Base-by-base conservation (phyloP, 2,888 invertebrate species). In the Didymodactylos carnosus region DNA sequence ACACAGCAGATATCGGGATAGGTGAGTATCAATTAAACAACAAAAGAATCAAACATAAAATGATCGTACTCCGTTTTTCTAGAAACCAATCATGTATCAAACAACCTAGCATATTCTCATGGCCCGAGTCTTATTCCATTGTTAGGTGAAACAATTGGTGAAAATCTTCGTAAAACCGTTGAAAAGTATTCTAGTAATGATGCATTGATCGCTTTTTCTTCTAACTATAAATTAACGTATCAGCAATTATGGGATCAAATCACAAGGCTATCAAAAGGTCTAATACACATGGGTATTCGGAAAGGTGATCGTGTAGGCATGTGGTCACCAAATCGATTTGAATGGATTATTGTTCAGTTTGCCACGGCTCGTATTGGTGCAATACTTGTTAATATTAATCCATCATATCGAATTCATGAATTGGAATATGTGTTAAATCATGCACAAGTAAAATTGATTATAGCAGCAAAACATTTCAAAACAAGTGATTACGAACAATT, bases 231-330 rank as follows among this genome's bases (percentile, higher is more conserved):
- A 25, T 51, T 35, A 39, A 73, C 43, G 27, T 73, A 39, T 29
- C 25, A 19, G 41, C 27, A 27, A 49, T 39, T 73, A 35, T 70
- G 23, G 25, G 13, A 70, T 53, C 39, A 69, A 39, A 70, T 14
- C 39, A 53, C 69, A 35, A 46, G 62, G 25, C 79, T 91, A 6
- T 91, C 90, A 0, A 88, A 88, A 1, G 89, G 90, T 1, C 84
- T 92, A 0, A 78, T 86, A n/a, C 86, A 87, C 49, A 78, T 90
- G 35, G 91, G 91, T 0, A 79, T 91, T 25, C 80, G 87, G 73
- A 86, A 83, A 39, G 90, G 90, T 0, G 91, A 92, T 79, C 83
- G 89, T 13, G 80, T 93, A 5, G 91, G 89, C 0, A 84, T 92
- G 29, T 91, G 90, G 89, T 87, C 89, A 0, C 90, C 91, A 0